Conservation (phyloP, 92 coral and sea anemone genomes). For the Plumapathes pennacea region DNA sequence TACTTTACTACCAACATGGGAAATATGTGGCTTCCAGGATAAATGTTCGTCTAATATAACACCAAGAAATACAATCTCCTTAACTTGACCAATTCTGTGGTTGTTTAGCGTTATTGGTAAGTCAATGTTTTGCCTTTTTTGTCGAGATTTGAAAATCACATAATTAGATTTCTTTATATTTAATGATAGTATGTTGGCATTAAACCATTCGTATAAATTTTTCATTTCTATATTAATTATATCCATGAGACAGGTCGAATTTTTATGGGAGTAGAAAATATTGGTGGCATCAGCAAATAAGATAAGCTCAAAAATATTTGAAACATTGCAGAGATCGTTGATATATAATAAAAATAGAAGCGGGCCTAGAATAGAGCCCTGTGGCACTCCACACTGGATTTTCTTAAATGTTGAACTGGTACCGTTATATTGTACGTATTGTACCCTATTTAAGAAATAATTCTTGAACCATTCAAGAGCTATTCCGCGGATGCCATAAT, state of each 20-base stretch:
- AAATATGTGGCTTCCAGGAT: slow-evolving; percentile 20
- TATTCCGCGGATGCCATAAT: slow-evolving; percentile 14
- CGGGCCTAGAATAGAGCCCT: slow-evolving; percentile 1
- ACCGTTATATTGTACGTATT: slow-evolving; percentile 16
- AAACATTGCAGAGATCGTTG: not conserved
- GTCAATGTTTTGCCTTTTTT: slow-evolving; percentile 14
- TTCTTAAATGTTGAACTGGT: not conserved
- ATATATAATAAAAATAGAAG: slow-evolving; percentile 1
- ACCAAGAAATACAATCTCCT: slow-evolving; percentile 5
- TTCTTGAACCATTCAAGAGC: slow-evolving; percentile 14
- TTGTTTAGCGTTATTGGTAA: not conserved
- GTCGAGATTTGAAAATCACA: slow-evolving; percentile 19
- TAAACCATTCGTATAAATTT: no score
- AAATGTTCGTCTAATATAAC: slow-evolving; percentile 20
- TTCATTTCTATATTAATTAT: slow-evolving; percentile 5
- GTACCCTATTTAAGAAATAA: slow-evolving; percentile 5
- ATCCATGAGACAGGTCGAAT: not conserved
- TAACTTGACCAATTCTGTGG: slow-evolving; percentile 5
- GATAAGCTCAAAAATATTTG: not conserved
- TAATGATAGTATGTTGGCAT: slow-evolving; percentile 4
- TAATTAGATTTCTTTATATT: slow-evolving; percentile 6
- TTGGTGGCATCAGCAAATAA: slow-evolving; percentile 2
- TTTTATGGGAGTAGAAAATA: slow-evolving; percentile 1
- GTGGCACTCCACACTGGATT: slow-evolving; percentile 5
- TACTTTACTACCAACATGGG: slow-evolving; percentile 18